Evolutionary conservation across 2,888 invertebrate genomes (phyloP), one percentile per base, ranked within the genome.

Genomic region (Acanthacorydalis orientalis): DNA sequence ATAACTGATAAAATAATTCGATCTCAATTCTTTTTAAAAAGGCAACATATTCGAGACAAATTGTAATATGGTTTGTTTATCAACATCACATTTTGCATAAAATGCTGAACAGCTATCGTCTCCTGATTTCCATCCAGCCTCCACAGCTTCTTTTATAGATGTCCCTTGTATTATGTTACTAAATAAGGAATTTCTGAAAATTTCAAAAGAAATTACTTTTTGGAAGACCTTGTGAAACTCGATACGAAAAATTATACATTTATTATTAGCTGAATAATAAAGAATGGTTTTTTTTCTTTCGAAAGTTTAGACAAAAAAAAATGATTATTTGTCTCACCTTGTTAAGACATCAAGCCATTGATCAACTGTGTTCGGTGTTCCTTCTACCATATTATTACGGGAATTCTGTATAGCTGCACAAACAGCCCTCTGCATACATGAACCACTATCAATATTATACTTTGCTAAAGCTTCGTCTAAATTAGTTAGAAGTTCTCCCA

Each of bases 381-480:
- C 81, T 32, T 65, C 65, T 49, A 73, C 63, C 58, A 77, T 68
- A 57, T 78, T 80, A 52, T 74, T 75, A 53, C 76, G 77, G 0
- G 84, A 81, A 35, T 78, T 73, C 53, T 81, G 77, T 1, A 84
- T 77, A 59, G 83, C 84, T 1, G 78, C 78, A 56, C 83, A 83
- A 31, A 82, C 71, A 6, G 80, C 67, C 8, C 82, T 69, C 62
- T 82, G 82, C 70, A 78, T 74, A 55, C 83, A 83, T 3, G 77
- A 74, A 1, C 77, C 73, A 1, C 82, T 78, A 59, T 83, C 83
- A 39, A 83, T 77, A 58, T 82, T 78, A 62, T 82, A 78, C 51
- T 79, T 71, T 32, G 73, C 74, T 8, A 83, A 64, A 4, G 77
- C 70, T 47, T 77, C 77, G 55, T 83, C 83, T 41, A 83, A 64